These are phyloP conservation scores for Pyrochroa serraticornis DNA, from an alignment of 2,888 invertebrate species.

Conservation along the genomic window DNA sequence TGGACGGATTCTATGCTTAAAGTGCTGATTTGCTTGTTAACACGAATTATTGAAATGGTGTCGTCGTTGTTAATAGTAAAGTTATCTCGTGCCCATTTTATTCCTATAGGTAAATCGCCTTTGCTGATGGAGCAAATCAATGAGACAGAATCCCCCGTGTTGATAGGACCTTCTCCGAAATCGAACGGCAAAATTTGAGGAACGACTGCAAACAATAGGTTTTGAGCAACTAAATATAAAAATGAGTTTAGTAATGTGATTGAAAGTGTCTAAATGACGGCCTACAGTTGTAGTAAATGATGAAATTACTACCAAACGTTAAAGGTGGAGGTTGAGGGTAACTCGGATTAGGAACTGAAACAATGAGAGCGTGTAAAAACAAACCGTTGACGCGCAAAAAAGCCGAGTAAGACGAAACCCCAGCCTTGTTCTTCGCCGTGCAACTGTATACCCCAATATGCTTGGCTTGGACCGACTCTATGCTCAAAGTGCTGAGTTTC, in stretches of 20 bases:
- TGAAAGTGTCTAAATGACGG: no score
- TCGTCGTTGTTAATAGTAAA: no score
- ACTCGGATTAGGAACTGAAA: not conserved
- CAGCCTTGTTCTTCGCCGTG: conserved; percentile 67
- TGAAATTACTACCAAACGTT: conserved; percentile 4
- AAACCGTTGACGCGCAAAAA: conserved; percentile 45
- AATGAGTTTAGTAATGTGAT: no score
- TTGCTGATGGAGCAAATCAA: conserved; percentile 72
- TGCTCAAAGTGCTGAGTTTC: conserved; percentile 62
- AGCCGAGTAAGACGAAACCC: conserved; percentile 62
- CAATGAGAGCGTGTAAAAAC: not conserved
- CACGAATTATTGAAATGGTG: conserved; percentile 59
- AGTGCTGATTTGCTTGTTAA: conserved; percentile 66
- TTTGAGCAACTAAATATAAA: no score
- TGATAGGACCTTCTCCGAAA: conserved; percentile 65
- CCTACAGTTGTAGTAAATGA: not conserved
- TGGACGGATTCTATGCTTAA: conserved; percentile 66
- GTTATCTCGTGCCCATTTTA: conserved; percentile 63
- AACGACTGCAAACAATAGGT: conserved; percentile 37
- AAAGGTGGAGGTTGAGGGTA: not conserved
- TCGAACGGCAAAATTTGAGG: conserved; percentile 61
- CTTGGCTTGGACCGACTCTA: conserved; percentile 65
- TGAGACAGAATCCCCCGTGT: conserved; percentile 72
- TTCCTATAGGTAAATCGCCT: conserved; percentile 76
- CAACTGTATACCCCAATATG: conserved; percentile 79